Base-by-base conservation (phyloP, 2,888 invertebrate genomes). In the Sisyra nigra region DNA sequence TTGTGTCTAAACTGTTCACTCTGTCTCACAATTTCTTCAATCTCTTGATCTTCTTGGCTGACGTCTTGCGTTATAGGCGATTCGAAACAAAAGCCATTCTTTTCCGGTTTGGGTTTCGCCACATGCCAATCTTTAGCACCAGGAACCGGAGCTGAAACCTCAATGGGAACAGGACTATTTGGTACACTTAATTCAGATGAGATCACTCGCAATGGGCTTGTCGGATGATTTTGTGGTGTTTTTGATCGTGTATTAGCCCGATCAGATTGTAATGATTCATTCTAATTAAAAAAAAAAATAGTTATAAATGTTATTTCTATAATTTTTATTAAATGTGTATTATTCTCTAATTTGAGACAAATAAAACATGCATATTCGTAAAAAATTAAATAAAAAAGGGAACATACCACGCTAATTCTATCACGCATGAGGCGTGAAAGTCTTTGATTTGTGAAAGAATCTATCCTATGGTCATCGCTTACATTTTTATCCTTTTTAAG, bases 341-440 rank as follows among this genome's bases (percentile, higher is more conserved):
- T 17, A 7, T 35, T 10, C 14, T 11, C 14, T 4, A 15, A 35
- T 13, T 3, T 15, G 13, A 14, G 3, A 8, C 13, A 15, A 2
- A 14, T 3, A 13, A 15, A 36, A 36, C n/a, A n/a, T n/a, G n/a
- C n/a, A n/a, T 10, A 30, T 8, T 30, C 10, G 10, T 30, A 30
- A 8, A 33, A n/a, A 33, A 33, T 14, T n/a, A 9, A 33, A 33
- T 14, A 9, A 33, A 24, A 24, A 24, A 24, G 24, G 7, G 48
- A 48, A 42, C 46, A 48, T 48, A 60, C 59, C 53, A 61, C 60
- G 19, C 51, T 24, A 24, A 24, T 66, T 55, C 65, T 54, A 45
- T 72, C 73, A 46, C 63, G 62, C 48, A 68, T 61, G 49, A 72
- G 61, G 52, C 68, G 66, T 48, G 66, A 62, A 50, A 73, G 45